A percentile compares a stretch with the other conserved stretches of the same genome.
phyloP scores from a whole-genome alignment of 1,140 invertebrate species.

The Aphidius gifuensis region DNA sequence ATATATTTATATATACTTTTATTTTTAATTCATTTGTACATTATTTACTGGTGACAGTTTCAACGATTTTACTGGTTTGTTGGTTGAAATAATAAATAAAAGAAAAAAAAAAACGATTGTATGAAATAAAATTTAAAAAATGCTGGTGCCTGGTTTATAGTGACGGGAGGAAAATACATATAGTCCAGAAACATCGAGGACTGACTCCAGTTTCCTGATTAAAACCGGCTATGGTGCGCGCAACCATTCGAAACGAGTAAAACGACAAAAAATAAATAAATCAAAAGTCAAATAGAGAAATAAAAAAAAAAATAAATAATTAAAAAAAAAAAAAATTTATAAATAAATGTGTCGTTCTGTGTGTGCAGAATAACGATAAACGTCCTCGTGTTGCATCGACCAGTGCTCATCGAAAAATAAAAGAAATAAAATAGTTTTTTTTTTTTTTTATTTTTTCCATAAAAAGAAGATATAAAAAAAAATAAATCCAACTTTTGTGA shows the following conservation, averaged over 20 bases:
- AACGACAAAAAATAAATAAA: not conserved
- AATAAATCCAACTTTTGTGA: not conserved
- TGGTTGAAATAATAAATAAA: not conserved
- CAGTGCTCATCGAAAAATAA: not conserved
- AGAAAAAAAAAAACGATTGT: not conserved
- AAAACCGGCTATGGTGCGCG: slow-evolving; percentile 6
- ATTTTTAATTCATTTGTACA: too few species aligned
- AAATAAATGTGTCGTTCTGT: not conserved
- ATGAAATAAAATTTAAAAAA: too few species aligned
- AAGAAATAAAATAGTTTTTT: too few species aligned
- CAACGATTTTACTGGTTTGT: not conserved
- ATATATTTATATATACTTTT: slow-evolving; percentile 4
- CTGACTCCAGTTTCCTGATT: slow-evolving; percentile 9
- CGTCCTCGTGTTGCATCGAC: not conserved
- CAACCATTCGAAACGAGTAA: slow-evolving; percentile 1
- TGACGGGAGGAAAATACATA: too few species aligned
- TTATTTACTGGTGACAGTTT: slow-evolving; percentile 2
- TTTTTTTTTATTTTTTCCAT: too few species aligned
- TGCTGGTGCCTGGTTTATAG: too few species aligned
- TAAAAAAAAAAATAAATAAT: not conserved
- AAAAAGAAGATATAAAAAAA: not conserved
- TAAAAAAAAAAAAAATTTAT: too few species aligned
- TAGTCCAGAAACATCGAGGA: too few species aligned
- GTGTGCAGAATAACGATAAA: slow-evolving; percentile 5
- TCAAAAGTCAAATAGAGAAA: not conserved